phyloP scores from a whole-genome alignment of 2,888 invertebrate genomes.

The Blastobasis adustella region DNA sequence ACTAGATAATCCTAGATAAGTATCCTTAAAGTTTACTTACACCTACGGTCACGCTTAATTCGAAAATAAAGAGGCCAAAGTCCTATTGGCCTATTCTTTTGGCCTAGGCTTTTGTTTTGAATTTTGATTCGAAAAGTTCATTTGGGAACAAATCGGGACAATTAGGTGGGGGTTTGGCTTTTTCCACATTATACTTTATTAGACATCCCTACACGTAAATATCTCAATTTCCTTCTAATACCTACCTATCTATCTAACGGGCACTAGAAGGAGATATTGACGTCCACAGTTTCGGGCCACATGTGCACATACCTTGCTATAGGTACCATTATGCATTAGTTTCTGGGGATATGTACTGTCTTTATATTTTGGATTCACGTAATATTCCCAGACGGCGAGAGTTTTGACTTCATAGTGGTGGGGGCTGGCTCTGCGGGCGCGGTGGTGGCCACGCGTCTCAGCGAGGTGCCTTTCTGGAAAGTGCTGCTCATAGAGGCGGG shows the following conservation, averaged over 20 bases:
- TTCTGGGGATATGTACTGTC: not conserved
- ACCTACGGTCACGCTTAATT: not conserved
- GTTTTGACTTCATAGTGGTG: conserved; percentile 22
- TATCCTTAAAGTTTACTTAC: not conserved
- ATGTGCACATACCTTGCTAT: not conserved
- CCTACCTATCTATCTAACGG: not conserved
- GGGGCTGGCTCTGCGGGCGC: conserved; percentile 26
- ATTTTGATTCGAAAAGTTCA: no score
- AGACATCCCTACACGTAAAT: not conserved
- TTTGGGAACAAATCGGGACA: no score
- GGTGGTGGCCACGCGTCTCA: conserved; percentile 29
- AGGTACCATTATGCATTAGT: not conserved
- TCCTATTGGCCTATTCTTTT: not conserved
- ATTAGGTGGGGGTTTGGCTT: no score
- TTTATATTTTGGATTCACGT: not conserved
- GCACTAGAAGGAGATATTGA: not conserved
- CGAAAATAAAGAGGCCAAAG: not conserved
- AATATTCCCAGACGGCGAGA: conserved; percentile 23
- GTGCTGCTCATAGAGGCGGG: conserved; percentile 22
- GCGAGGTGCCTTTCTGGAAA: conserved; percentile 26
- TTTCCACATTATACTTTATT: no score
- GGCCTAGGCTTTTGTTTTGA: no score
- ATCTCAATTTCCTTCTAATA: not conserved
- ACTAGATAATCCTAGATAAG: not conserved
- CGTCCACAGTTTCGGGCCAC: not conserved